A percentile compares a stretch with the other conserved stretches of the same genome.
phyloP scores from a whole-genome alignment of 2,797 vertebrate genomes.

The Emys orbicularis region DNA sequence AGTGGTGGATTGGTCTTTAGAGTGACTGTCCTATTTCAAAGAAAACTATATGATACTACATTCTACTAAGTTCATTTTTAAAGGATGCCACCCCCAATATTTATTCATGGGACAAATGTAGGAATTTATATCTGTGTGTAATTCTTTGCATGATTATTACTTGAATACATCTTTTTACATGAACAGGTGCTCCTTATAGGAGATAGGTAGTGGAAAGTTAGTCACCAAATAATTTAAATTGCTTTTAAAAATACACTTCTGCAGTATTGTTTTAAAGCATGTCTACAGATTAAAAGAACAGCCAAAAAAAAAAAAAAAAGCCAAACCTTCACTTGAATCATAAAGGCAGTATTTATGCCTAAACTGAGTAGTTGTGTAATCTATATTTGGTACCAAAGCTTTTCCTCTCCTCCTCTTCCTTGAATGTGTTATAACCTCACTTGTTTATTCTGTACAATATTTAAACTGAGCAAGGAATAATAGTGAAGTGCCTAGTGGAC shows the following conservation, averaged over 20 bases:
- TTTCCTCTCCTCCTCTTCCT: conserved; percentile 27
- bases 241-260: conserved; percentile 31
- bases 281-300: conserved; percentile 37
- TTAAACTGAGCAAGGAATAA: not conserved
- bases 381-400: conserved; percentile 17
- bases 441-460: not conserved
- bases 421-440: conserved; percentile 8
- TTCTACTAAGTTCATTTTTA: not conserved
- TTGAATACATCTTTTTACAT: conserved; percentile 20
- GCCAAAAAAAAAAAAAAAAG: not conserved
- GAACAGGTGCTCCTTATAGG: not conserved
- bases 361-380: conserved; percentile 44
- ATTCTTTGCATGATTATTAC: not conserved
- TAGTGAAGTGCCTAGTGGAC: not conserved
- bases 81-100: not conserved
- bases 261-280: conserved; percentile 19
- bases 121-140: not conserved
- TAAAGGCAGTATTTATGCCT: conserved; percentile 61
- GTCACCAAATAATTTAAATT: conserved; percentile 29
- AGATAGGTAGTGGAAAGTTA: not conserved
- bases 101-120: not conserved
- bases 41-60: not conserved
- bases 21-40: not conserved
- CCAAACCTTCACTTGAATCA: conserved; percentile 55
- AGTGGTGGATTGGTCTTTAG: not conserved